Percentiles rank a stretch among this genome's conserved stretches.
phyloP scores from a whole-genome alignment of 2,888 invertebrate genomes.

The Xylota sylvarum region DNA sequence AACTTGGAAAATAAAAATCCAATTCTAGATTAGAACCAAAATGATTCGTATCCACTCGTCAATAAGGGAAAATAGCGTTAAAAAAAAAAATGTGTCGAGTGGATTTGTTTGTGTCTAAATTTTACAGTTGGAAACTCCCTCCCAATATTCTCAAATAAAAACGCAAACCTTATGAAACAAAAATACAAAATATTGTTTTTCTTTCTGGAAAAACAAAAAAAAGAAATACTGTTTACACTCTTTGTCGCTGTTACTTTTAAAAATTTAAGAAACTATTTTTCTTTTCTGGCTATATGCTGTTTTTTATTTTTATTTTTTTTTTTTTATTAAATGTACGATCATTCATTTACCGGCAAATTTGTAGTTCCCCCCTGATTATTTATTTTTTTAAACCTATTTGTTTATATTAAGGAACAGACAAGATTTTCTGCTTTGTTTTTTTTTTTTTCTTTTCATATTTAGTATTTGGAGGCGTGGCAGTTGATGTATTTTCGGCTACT shows the following conservation, averaged over 20 bases:
- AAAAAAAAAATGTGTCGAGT: background rate
- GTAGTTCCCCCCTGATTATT: slow-evolving; percentile 69
- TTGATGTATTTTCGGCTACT: slow-evolving; percentile 48
- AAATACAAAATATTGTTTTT: slow-evolving; percentile 25
- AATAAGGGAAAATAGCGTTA: background rate
- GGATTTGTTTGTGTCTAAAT: background rate
- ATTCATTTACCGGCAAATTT: slow-evolving; percentile 52
- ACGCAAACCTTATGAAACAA: slow-evolving; percentile 15
- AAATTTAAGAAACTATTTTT: slow-evolving; percentile 22
- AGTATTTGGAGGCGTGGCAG: slow-evolving; percentile 67
- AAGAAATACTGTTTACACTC: slow-evolving; percentile 66
- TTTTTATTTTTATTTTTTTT: slow-evolving; percentile 17
- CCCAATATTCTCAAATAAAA: slow-evolving; percentile 24
- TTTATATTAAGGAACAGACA: slow-evolving; percentile 72
- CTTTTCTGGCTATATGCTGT: slow-evolving; percentile 12
- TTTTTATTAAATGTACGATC: slow-evolving; percentile 28
- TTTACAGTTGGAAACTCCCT: slow-evolving; percentile 46
- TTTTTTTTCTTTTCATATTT: slow-evolving; percentile 19
- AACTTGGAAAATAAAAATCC: slow-evolving; percentile 41
- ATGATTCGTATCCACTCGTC: background rate
- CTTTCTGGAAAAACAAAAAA: slow-evolving; percentile 10
- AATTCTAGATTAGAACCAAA: slow-evolving; percentile 17
- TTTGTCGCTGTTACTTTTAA: slow-evolving; percentile 33
- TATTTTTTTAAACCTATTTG: slow-evolving; percentile 46
- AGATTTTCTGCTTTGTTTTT: slow-evolving; percentile 40